Evolutionary conservation across 1,140 invertebrate species (phyloP).

Genomic region (Pachyrhynchus sulphureomaculatus): DNA sequence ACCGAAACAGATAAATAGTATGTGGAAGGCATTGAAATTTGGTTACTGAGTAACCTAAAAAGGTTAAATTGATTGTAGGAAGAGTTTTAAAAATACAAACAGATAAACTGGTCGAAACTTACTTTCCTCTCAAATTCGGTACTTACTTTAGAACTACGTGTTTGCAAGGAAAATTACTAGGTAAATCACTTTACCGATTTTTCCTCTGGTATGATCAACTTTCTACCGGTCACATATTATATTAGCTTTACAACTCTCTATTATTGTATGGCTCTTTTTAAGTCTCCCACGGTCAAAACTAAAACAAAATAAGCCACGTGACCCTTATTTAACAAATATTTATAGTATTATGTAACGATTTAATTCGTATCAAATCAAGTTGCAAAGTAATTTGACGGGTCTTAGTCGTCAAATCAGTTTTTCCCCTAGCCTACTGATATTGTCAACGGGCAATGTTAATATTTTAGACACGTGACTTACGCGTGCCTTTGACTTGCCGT

Average conservation of each 20-base stretch:
- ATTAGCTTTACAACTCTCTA: neutral
- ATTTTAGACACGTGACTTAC: slow-evolving; percentile 19
- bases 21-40: no score
- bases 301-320: slow-evolving; percentile 29
- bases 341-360: slow-evolving; percentile 25
- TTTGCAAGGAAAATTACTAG: no score
- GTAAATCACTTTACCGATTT: no score
- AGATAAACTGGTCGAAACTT: no score
- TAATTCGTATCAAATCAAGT: slow-evolving; percentile 30
- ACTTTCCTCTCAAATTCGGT: no score
- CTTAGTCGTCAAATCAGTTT: slow-evolving; percentile 27
- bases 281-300: slow-evolving; percentile 16
- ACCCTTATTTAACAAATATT: slow-evolving; percentile 34
- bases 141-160: no score
- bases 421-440: slow-evolving; percentile 6
- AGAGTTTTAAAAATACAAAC: no score
- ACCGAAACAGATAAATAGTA: no score
- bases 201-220: no score
- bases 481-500: slow-evolving; percentile 23
- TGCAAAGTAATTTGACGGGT: slow-evolving; percentile 32
- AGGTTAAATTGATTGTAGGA: no score
- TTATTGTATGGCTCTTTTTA: neutral
- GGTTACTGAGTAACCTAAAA: no score
- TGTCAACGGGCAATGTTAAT: slow-evolving; percentile 19
- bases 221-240: no score